A percentile compares a stretch with the other conserved stretches of the same genome.
Evolutionary conservation across 2,888 invertebrate species (phyloP).

Genomic region (Andricus curvator): DNA sequence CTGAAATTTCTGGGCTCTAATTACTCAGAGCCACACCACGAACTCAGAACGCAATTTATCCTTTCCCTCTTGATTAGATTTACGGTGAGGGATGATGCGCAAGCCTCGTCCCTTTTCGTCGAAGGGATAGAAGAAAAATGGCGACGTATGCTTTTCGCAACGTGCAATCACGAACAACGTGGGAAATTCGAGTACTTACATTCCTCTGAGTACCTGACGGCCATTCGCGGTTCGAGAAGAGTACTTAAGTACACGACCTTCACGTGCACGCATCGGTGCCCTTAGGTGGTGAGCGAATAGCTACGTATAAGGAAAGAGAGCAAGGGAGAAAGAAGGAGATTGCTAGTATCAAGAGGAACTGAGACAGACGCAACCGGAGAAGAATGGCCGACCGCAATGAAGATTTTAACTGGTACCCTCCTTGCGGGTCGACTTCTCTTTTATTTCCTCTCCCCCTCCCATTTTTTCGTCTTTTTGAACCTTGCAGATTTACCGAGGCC

Average conservation of each 20-base stretch:
- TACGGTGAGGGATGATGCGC: conserved; percentile 10
- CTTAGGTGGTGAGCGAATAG: conserved; percentile 64
- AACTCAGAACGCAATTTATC: conserved; percentile 3
- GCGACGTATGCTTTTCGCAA: conserved; percentile 49
- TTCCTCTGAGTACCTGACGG: conserved; percentile 47
- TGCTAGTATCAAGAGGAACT: conserved; percentile 50
- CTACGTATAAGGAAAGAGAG: conserved; percentile 46
- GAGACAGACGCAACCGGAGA: conserved; percentile 55
- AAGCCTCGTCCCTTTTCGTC: conserved; percentile 14
- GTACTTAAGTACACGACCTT: conserved; percentile 63
- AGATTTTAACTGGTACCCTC: conserved; percentile 75
- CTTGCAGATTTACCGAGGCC: conserved; percentile 33
- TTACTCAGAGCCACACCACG: background rate
- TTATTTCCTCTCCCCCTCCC: conserved; percentile 46
- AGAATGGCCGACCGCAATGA: conserved; percentile 76
- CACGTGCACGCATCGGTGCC: conserved; percentile 72
- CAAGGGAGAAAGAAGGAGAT: conserved; percentile 53
- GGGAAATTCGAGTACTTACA: conserved; percentile 62
- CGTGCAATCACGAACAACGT: conserved; percentile 63
- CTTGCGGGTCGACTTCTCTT: conserved; percentile 54
- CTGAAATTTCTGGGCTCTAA: conserved; percentile 2
- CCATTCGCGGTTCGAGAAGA: conserved; percentile 45
- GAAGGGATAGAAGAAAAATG: conserved; percentile 14
- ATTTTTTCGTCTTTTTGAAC: conserved; percentile 23
- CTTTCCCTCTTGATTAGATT: conserved; percentile 3